Evolutionary conservation across 1,140 invertebrate genomes (phyloP), one percentile per base, ranked within the genome.

Genomic region (Wiebesia pumilae): DNA sequence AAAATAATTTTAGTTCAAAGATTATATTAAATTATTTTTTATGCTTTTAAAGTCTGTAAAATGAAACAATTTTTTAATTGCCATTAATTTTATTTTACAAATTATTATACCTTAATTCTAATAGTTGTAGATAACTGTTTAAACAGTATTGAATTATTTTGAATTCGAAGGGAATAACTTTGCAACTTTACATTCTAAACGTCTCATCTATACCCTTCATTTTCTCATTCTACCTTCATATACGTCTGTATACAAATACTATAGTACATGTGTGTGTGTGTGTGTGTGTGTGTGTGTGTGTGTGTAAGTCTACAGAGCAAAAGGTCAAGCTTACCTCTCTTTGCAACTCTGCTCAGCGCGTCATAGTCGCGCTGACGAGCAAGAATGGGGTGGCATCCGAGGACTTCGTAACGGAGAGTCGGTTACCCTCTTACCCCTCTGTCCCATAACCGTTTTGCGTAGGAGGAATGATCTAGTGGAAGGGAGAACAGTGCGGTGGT

Each of bases 401-500:
- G 43, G 30, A 54, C 47, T 35, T 33, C 19, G 67, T 43, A 43
- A 75, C 47, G 33, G 47, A 40, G 67, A 24, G 40, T 47, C 21
- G 75, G 51, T 54, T 35, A 77, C n/a, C 38, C 35, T 51, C 40
- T 40, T 2, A 40, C 21, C 43, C 30, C 16, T 9, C 69, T 0
- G 7, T 16, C 35, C 38, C 40, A n/a, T 75, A 75, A 14, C 38
- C 12, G 40, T 75, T 43, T 43, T 75, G 71, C 71, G 71, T 75
- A 75, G 71, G 71, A 43, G 71, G 38, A 75, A 75, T 43, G 6
- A 75, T 43, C 38, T 30, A 30, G 65, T 69, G 65, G 62, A 65
- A 27, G 73, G 51, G 40, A 78, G 67, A 58, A 71, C 79, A 79
- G 62, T 62, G 80, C 86, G 86, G 86, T 84, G 82, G 89, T 58